Evolutionary conservation across 2,797 vertebrate genomes (phyloP), one percentile per base, ranked within the genome.

Genomic region (Pangasius mekongensis): DNA sequence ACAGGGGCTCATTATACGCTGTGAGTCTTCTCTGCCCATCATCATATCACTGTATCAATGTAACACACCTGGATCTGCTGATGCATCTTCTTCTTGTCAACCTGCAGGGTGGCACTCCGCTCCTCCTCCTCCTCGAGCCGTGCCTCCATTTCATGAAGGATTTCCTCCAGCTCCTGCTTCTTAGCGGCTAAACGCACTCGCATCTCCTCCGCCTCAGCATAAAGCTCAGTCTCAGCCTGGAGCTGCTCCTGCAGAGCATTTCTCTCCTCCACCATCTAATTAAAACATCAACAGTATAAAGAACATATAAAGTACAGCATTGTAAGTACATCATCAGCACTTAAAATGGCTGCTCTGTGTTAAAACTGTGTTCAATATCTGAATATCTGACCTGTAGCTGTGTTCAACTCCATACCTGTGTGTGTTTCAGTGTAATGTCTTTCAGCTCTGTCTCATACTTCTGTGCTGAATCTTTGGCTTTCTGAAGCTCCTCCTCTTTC

Each of bases 61-160:
- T 33, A 66, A 56, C 85, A 47, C 88, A 99, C 98, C 97, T 97
- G 95, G 89, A 99, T 97, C 91, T 98, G 97, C 89, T 97, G 96
- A 49, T 98, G 97, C 97, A 98, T 97, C 89, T 98, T 98, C 94
- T 97, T 99, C 96, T 94, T 98, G 89, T 99, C 98, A 0, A 95
- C 94, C 92, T 97, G 97, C 90, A 99, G 88, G 58, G 95, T 90
- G 84, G 96, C 95, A 90, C 96, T 93, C 5, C 96, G 96, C 13
- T 99, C 98, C 86, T 99, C 98, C 89, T 99, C 98, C 91, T 99
- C 98, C 94, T 99, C 98, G 89, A 99, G 95, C n/a, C 98, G 96
- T 47, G 96, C 95, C 93, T 99, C 98, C 97, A 99, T 98, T 94
- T 99, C 98, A 0, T 98, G 98, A 85, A 99, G 95, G 92, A 99